A percentile compares a stretch with the other conserved stretches of the same genome.
These are phyloP conservation scores for Urocitellus parryii DNA, from an alignment of 2,113 vertebrate species.

Conservation along the genomic window DNA sequence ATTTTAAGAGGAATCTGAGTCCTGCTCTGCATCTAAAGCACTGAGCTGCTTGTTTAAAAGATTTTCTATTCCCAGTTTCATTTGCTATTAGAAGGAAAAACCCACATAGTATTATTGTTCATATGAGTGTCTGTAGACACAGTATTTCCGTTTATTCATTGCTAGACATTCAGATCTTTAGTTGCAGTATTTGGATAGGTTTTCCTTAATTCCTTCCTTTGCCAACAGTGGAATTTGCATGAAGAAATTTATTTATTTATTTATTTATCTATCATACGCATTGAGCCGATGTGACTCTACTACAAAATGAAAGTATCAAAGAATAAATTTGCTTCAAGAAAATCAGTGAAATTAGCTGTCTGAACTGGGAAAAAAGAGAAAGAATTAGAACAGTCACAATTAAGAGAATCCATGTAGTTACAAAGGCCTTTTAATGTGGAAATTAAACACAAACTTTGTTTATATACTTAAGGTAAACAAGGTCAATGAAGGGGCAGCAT, in stretches of 20 bases:
- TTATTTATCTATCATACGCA: neutral
- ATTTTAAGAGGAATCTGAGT: constrained; percentile 46
- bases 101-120: neutral
- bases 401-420: constrained; percentile 3
- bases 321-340: neutral
- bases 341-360: neutral
- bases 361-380: neutral
- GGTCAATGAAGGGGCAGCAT: neutral
- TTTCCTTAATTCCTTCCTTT: constrained; percentile 20
- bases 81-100: constrained; percentile 40
- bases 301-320: neutral
- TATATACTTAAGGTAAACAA: neutral
- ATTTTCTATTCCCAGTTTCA: constrained; percentile 16
- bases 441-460: constrained; percentile 54
- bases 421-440: neutral
- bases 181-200: neutral
- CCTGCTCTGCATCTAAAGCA: neutral
- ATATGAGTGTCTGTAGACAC: neutral
- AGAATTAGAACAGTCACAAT: neutral
- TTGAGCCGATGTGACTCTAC: neutral
- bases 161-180: neutral
- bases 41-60: constrained; percentile 15
- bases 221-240: neutral
- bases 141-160: constrained; percentile 3
- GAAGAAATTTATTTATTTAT: constrained; percentile 30